Evolutionary conservation across 2,888 invertebrate species (phyloP).

Genomic region (Spisula solida): DNA sequence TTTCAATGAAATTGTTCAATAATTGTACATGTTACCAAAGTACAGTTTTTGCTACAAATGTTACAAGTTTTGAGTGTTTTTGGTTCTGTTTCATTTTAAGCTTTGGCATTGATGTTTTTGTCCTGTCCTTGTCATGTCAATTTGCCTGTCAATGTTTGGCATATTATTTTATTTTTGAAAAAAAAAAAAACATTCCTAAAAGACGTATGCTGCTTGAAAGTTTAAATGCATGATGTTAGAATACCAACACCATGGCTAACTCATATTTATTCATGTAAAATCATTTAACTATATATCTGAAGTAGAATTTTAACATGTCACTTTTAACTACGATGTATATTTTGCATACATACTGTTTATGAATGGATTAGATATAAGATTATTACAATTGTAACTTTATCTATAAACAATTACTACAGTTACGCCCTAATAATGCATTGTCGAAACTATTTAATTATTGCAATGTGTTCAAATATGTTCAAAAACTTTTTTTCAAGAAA

Average conservation of each 20-base stretch:
- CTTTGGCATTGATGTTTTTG: conserved; percentile 12
- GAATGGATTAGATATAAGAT: no score
- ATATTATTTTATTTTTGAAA: conserved; percentile 13
- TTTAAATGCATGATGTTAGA: neutral
- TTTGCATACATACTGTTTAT: no score
- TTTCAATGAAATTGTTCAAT: neutral
- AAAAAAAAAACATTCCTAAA: neutral
- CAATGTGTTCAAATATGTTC: no score
- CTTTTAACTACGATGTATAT: no score
- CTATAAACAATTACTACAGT: no score
- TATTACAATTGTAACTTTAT: no score
- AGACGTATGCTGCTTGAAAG: neutral
- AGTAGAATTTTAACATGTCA: no score
- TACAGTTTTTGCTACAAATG: neutral
- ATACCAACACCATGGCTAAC: neutral
- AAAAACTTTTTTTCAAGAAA: no score
- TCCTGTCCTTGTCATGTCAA: conserved; percentile 9
- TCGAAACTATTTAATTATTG: no score
- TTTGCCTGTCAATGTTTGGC: conserved; percentile 3
- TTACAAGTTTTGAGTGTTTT: neutral
- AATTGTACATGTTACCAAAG: neutral
- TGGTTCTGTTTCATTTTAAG: neutral
- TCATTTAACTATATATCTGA: no score
- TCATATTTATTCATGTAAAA: neutral
- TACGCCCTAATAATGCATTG: no score